phyloP scores from a whole-genome alignment of 2,888 invertebrate genomes.

The Caenorhabditis uteleia region DNA sequence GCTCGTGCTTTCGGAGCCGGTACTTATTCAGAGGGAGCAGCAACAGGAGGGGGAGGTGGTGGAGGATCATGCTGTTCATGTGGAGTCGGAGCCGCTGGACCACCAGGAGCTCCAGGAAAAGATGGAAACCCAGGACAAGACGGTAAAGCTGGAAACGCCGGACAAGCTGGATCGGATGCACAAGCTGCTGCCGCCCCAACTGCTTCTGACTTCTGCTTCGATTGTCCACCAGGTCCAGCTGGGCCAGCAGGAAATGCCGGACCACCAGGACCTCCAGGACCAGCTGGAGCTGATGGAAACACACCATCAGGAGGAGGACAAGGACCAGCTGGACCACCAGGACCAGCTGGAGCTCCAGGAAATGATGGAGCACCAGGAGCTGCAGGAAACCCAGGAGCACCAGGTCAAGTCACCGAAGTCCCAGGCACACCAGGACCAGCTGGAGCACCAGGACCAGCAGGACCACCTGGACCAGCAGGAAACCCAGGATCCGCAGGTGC shows the following conservation, averaged over 20 bases:
- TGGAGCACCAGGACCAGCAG: slow-evolving; percentile 51
- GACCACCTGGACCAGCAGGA: slow-evolving; percentile 57
- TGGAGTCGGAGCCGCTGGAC: slow-evolving; percentile 59
- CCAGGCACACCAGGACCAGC: slow-evolving; percentile 52
- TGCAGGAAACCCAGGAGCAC: slow-evolving; percentile 53
- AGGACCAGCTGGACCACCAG: slow-evolving; percentile 54
- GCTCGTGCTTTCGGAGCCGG: slow-evolving; percentile 17
- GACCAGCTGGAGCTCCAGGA: slow-evolving; percentile 56
- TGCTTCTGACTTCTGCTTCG: slow-evolving; percentile 56
- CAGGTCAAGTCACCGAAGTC: slow-evolving; percentile 51
- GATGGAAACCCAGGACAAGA: slow-evolving; percentile 53
- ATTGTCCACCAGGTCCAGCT: slow-evolving; percentile 56
- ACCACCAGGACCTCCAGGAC: slow-evolving; percentile 54
- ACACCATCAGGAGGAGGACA: slow-evolving; percentile 75
- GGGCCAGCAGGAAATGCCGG: slow-evolving; percentile 59
- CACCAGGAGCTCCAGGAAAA: slow-evolving; percentile 52
- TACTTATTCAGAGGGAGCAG: slow-evolving; percentile 14
- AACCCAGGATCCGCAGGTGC: slow-evolving; percentile 45
- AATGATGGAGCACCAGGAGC: slow-evolving; percentile 51
- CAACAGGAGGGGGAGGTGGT: slow-evolving; percentile 14
- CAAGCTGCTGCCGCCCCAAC: slow-evolving; percentile 40
- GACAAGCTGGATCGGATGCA: slow-evolving; percentile 48
- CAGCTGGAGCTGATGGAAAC: slow-evolving; percentile 53
- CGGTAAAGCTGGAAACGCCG: slow-evolving; percentile 59
- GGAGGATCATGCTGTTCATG: slow-evolving; percentile 54